Percentiles rank a stretch among this genome's conserved stretches.
phyloP scores from a whole-genome alignment of 2,888 invertebrate species.

The Andrena camellia region DNA sequence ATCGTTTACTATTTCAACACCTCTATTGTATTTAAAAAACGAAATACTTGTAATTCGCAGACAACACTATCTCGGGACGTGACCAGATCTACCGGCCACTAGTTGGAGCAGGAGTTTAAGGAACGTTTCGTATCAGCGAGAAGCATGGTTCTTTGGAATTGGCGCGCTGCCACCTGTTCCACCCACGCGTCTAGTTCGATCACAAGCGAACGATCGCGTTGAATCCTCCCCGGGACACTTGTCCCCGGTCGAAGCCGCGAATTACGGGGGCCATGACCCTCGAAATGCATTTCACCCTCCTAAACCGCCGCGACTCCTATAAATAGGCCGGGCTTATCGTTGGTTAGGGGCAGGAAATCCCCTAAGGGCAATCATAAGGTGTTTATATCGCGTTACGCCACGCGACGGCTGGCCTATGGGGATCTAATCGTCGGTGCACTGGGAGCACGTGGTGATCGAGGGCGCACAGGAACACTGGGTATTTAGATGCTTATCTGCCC shows the following conservation, averaged over 20 bases:
- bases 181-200: slow-evolving; percentile 12
- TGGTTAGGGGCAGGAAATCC: slow-evolving; percentile 59
- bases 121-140: not conserved
- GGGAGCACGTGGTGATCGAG: slow-evolving; percentile 32
- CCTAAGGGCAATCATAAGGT: slow-evolving; percentile 76
- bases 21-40: no score
- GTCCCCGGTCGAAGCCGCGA: slow-evolving; percentile 1
- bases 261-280: not conserved
- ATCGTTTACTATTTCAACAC: no score
- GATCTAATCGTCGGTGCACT: slow-evolving; percentile 60
- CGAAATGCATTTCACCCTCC: slow-evolving; percentile 27
- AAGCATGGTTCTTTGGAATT: not conserved
- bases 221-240: slow-evolving; percentile 19
- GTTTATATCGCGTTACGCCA: slow-evolving; percentile 72
- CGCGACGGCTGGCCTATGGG: slow-evolving; percentile 36
- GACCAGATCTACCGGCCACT: not conserved
- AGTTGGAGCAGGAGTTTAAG: not conserved
- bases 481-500: slow-evolving; percentile 59
- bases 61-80: not conserved
- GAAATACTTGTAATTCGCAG: no score
- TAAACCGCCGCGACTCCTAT: slow-evolving; percentile 20
- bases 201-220: not conserved
- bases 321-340: slow-evolving; percentile 68
- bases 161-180: slow-evolving; percentile 11
- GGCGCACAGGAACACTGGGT: slow-evolving; percentile 32